These are phyloP conservation scores for Turritopsis rubra DNA, from an alignment of 30 jellyfish, hydroid and myxozoan genomes.

Conservation along the genomic window DNA sequence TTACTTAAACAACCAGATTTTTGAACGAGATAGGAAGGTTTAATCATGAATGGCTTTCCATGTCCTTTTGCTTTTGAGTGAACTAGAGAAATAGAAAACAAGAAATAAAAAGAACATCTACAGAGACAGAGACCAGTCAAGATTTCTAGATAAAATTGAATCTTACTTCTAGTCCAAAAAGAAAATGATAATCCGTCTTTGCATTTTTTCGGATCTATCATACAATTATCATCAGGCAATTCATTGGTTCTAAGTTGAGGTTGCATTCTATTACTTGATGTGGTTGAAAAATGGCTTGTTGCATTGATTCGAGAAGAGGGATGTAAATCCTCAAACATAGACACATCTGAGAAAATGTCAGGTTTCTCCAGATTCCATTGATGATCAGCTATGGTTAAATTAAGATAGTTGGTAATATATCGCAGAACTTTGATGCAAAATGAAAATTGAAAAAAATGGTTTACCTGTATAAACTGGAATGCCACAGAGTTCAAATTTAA, in stretches of 20 bases:
- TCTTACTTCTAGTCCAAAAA: not conserved
- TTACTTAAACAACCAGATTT: not conserved
- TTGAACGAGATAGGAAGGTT: not conserved
- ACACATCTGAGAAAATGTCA: not conserved
- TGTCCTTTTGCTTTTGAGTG: not conserved
- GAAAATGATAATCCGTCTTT: conserved; percentile 2
- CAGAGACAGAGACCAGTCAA: not conserved
- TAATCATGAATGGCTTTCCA: not conserved
- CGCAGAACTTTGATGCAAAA: not conserved
- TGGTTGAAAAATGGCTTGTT: not conserved
- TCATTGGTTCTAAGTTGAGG: not conserved
- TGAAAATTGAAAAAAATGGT: not conserved
- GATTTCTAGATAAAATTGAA: too few relatives aligned
- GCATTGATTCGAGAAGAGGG: not conserved
- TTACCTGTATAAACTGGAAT: not conserved
- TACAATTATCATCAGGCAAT: not conserved
- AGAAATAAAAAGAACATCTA: not conserved
- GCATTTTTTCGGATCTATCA: not conserved
- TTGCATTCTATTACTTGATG: not conserved
- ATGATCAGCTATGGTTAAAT: not conserved
- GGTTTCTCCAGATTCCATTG: not conserved
- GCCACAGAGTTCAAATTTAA: not conserved
- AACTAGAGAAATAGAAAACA: not conserved
- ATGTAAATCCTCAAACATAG: not conserved
- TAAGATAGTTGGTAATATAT: not conserved